Evolutionary conservation across 1,140 invertebrate species (phyloP).

Genomic region (Pseudoatta argentina): DNA sequence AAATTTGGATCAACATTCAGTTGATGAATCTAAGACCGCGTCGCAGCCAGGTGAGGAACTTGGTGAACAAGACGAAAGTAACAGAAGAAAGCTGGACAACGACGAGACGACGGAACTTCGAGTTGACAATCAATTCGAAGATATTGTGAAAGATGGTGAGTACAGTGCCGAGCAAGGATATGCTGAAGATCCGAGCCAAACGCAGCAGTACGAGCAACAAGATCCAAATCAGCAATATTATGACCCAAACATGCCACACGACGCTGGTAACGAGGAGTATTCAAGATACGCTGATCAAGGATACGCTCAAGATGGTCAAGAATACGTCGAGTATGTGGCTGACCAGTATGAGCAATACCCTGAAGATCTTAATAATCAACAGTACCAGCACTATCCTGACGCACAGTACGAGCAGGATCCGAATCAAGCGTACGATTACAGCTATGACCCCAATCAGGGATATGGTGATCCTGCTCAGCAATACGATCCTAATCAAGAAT

Average conservation of each 20-base stretch:
- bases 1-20: background rate
- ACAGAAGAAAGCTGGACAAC: background rate
- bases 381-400: constrained; percentile 57
- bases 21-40: background rate
- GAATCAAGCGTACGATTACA: constrained; percentile 60
- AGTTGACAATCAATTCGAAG: background rate
- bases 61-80: background rate
- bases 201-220: constrained; percentile 35
- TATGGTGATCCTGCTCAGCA: constrained; percentile 34
- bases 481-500: constrained; percentile 68
- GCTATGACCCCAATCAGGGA: constrained; percentile 56
- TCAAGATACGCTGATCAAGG: constrained; percentile 26
- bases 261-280: constrained; percentile 43
- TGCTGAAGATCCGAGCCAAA: constrained; percentile 1
- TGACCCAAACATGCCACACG: constrained; percentile 47
- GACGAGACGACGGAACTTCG: constrained; percentile 3
- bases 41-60: background rate
- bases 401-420: constrained; percentile 63
- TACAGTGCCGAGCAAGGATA: constrained; percentile 30
- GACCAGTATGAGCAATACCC: constrained; percentile 61
- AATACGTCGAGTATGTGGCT: constrained; percentile 57
- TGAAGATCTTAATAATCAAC: constrained; percentile 43
- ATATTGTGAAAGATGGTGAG: background rate
- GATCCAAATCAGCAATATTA: constrained; percentile 67
- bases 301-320: constrained; percentile 47